A percentile compares a stretch with the other conserved stretches of the same genome.
phyloP scores from a whole-genome alignment of 1,140 invertebrate genomes.

The Danaus plexippus region DNA sequence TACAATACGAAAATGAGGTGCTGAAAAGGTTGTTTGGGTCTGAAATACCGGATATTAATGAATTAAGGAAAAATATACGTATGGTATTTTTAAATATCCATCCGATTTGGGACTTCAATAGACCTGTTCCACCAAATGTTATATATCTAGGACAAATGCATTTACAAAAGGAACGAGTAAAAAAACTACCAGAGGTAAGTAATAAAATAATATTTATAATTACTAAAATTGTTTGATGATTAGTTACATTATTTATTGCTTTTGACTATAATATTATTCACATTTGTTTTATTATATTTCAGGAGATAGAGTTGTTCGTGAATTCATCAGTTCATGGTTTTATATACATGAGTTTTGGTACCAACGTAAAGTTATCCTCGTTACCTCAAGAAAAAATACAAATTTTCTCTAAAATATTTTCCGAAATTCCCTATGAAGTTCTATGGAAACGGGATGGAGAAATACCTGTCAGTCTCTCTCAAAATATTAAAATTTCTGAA shows the following conservation, averaged over 20 bases:
- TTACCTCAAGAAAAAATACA: slow-evolving; percentile 47
- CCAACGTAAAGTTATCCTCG: slow-evolving; percentile 59
- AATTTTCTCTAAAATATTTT: slow-evolving; percentile 59
- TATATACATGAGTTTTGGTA: slow-evolving; percentile 76
- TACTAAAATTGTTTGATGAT: slow-evolving; percentile 2
- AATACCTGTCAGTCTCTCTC: slow-evolving; percentile 35
- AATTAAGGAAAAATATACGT: slow-evolving; percentile 63
- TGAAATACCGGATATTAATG: slow-evolving; percentile 41
- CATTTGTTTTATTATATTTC: slow-evolving; percentile 27
- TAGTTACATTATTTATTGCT: not conserved
- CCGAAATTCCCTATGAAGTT: slow-evolving; percentile 52
- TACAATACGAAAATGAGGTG: slow-evolving; percentile 31
- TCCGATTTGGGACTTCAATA: slow-evolving; percentile 41
- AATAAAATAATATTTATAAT: slow-evolving; percentile 20
- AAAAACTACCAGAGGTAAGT: slow-evolving; percentile 12
- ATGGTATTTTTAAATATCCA: slow-evolving; percentile 72
- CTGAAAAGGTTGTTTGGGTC: slow-evolving; percentile 53
- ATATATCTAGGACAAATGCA: slow-evolving; percentile 15
- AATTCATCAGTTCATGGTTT: slow-evolving; percentile 70
- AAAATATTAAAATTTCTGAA: slow-evolving; percentile 66
- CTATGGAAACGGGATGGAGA: slow-evolving; percentile 70
- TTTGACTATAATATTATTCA: not conserved
- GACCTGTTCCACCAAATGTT: slow-evolving; percentile 12
- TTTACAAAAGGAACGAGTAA: slow-evolving; percentile 6
- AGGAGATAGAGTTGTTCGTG: slow-evolving; percentile 70